These are phyloP conservation scores for Zaprionus ornatus DNA, from an alignment of 1,140 invertebrate genomes.

Conservation along the genomic window DNA sequence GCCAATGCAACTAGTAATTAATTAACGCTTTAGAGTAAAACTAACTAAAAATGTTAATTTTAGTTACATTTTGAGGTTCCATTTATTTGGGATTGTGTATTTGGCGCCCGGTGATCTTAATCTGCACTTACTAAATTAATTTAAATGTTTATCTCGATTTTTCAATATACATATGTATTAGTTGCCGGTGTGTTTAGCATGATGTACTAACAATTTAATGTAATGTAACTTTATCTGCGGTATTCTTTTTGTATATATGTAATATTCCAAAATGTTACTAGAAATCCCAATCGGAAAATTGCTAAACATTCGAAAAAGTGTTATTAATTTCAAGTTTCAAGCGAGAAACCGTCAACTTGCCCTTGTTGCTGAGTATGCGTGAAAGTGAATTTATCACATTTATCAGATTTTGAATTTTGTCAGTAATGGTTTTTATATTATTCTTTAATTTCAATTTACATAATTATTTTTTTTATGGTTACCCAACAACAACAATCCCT, in stretches of 20 bases:
- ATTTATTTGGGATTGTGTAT: conserved; percentile 8
- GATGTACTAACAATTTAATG: conserved; percentile 35
- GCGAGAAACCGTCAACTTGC: conserved; percentile 2
- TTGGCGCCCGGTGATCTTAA: conserved; percentile 1
- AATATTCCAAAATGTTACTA: neutral
- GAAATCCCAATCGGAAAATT: neutral
- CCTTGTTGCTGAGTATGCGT: conserved; percentile 31
- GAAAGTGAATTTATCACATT: conserved; percentile 29
- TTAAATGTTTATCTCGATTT: conserved; percentile 15
- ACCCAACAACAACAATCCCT: conserved; percentile 15
- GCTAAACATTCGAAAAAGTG: neutral
- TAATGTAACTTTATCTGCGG: neutral
- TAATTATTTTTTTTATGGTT: conserved; percentile 35
- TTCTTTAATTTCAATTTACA: conserved; percentile 31
- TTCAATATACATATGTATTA: conserved; percentile 8
- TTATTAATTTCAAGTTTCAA: neutral
- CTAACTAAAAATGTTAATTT: conserved; percentile 5
- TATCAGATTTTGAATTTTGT: conserved; percentile 21
- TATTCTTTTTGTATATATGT: conserved; percentile 7
- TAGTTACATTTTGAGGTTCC: conserved; percentile 1
- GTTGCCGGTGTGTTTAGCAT: conserved; percentile 33
- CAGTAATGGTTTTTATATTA: conserved; percentile 13
- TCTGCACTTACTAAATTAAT: neutral
- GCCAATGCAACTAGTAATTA: conserved; percentile 37
- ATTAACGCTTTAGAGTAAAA: conserved; percentile 16